Percentiles rank a stretch among this genome's conserved stretches.
Conservation (phyloP, 2,888 invertebrate genomes). For the Agonopterix alstromeriana region DNA sequence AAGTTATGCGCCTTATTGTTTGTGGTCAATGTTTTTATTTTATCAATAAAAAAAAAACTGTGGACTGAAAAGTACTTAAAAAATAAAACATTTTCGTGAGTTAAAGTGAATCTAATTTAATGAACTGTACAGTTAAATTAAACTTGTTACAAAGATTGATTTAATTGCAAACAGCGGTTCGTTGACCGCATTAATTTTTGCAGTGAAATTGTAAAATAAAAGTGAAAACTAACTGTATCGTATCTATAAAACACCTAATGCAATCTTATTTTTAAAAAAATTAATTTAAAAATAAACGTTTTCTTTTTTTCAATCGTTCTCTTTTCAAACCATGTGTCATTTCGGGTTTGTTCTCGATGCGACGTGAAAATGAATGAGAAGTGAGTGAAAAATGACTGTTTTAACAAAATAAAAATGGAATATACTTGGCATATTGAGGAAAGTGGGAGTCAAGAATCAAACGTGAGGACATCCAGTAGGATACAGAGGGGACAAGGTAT, state of each 20-base stretch:
- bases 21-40: constrained; percentile 16
- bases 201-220: constrained; percentile 28
- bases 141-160: constrained; percentile 5
- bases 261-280: neutral
- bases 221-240: constrained; percentile 21
- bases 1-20: constrained; percentile 14
- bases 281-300: neutral
- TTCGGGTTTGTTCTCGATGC: constrained; percentile 31
- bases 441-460: constrained; percentile 40
- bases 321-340: constrained; percentile 21
- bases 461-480: constrained; percentile 30
- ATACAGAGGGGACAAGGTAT: constrained; percentile 54
- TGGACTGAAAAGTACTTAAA: neutral
- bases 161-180: constrained; percentile 26
- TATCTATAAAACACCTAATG: constrained; percentile 5
- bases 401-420: constrained; percentile 55
- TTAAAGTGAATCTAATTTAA: neutral
- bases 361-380: constrained; percentile 26
- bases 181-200: constrained; percentile 31
- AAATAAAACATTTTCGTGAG: neutral
- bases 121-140: neutral
- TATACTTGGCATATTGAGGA: constrained; percentile 70
- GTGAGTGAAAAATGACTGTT: constrained; percentile 14
- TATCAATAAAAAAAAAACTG: neutral
- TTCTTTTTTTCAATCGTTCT: constrained; percentile 1